phyloP scores from a whole-genome alignment of 2,888 invertebrate genomes.

The Aradus depressus region DNA sequence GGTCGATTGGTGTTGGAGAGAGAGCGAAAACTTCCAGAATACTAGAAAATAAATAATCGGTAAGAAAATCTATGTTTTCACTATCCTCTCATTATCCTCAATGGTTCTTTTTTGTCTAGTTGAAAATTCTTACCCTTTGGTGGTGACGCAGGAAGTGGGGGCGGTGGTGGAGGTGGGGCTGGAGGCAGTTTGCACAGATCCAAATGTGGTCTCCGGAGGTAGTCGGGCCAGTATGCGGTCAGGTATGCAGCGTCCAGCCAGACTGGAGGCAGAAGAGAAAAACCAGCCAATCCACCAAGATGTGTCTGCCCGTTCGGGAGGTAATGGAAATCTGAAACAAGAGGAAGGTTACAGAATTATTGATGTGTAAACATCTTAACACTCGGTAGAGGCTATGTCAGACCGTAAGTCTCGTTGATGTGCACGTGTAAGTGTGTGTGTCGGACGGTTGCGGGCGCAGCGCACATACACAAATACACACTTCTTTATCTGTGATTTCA shows the following conservation, averaged over 20 bases:
- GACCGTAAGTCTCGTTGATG: too few species aligned
- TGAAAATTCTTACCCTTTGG: slow-evolving; percentile 26
- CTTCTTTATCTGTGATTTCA: too few species aligned
- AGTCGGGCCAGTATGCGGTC: slow-evolving; percentile 63
- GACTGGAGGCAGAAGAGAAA: slow-evolving; percentile 61
- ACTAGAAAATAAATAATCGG: too few species aligned
- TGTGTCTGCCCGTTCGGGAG: slow-evolving; percentile 46
- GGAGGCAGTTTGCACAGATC: slow-evolving; percentile 25
- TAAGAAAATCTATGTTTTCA: too few species aligned
- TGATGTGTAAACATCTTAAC: neutral
- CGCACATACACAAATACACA: too few species aligned
- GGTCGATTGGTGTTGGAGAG: too few species aligned
- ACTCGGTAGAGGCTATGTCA: too few species aligned
- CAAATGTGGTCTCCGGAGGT: slow-evolving; percentile 44
- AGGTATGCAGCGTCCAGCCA: slow-evolving; percentile 73
- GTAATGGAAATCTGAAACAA: slow-evolving; percentile 61
- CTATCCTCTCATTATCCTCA: too few species aligned
- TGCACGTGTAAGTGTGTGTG: too few species aligned
- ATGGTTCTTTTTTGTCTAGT: neutral
- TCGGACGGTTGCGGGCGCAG: too few species aligned
- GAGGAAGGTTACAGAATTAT: slow-evolving; percentile 21
- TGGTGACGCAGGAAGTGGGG: slow-evolving; percentile 23
- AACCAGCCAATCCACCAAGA: slow-evolving; percentile 62
- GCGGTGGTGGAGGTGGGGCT: slow-evolving; percentile 18
- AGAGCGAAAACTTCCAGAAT: too few species aligned